phyloP scores from a whole-genome alignment of 2,113 vertebrate species.

The Chloebia gouldiae region DNA sequence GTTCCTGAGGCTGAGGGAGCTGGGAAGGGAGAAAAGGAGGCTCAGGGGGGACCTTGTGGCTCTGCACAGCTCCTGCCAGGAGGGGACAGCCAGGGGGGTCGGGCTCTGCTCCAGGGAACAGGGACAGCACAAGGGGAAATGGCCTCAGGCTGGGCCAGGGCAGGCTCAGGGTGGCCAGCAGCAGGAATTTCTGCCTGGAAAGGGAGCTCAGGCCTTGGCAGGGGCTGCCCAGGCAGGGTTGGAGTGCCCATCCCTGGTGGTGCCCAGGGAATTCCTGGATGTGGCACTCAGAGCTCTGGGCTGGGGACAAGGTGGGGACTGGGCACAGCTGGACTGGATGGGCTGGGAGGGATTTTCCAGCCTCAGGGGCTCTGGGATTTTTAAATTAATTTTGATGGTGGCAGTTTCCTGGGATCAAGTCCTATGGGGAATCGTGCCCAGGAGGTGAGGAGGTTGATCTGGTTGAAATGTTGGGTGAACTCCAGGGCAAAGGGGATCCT shows the following conservation, averaged over 20 bases:
- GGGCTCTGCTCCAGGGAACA: neutral
- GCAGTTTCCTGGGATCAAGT: neutral
- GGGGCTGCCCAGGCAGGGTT: neutral
- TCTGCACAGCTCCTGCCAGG: neutral
- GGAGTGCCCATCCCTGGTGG: neutral
- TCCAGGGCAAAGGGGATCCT: neutral
- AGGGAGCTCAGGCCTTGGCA: neutral
- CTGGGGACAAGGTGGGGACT: neutral
- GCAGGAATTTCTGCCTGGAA: neutral
- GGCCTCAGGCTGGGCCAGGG: neutral
- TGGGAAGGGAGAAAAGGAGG: neutral
- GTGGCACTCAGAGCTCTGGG: neutral
- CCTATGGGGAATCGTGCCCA: neutral
- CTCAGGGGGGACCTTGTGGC: neutral
- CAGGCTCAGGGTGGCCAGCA: accelerated
- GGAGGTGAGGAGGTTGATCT: neutral
- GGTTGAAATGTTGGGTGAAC: neutral
- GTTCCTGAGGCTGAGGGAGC: neutral
- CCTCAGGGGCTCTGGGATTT: neutral
- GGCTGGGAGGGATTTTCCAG: neutral
- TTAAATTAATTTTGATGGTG: neutral
- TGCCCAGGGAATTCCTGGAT: neutral
- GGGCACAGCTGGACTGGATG: accelerated
- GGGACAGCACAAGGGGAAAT: neutral
- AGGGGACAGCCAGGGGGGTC: neutral